phyloP scores from a whole-genome alignment of 64 coral and sea anemone genomes.

The Exaiptasia diaphana region DNA sequence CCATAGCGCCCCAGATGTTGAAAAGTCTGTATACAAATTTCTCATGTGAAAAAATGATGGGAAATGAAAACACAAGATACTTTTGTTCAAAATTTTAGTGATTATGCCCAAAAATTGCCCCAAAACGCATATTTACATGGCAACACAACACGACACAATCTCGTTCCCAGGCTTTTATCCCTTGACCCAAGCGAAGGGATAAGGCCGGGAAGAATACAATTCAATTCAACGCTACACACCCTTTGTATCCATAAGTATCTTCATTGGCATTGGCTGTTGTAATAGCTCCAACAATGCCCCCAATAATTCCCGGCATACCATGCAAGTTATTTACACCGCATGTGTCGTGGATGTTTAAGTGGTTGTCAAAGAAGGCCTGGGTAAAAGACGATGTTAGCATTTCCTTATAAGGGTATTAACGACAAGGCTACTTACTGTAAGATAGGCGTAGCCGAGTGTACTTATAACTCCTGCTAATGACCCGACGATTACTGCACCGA shows the following conservation, averaged over 20 bases:
- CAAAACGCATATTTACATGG: no score
- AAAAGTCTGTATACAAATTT: conserved; percentile 51
- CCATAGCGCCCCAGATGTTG: conserved; percentile 46
- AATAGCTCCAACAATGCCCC: conserved; percentile 71
- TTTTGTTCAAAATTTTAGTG: no score
- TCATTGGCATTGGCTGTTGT: conserved; percentile 47
- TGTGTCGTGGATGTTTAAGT: conserved; percentile 73
- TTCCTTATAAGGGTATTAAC: not conserved
- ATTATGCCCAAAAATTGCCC: no score
- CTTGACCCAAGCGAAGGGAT: not conserved
- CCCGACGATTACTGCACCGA: conserved; percentile 83
- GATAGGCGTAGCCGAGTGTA: conserved; percentile 70
- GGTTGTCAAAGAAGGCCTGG: conserved; percentile 67
- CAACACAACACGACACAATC: no score
- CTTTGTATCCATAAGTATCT: conserved; percentile 67
- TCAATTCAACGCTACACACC: not conserved
- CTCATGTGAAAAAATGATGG: not conserved
- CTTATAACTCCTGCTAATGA: conserved; percentile 66
- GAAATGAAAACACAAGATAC: no score
- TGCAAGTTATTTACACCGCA: conserved; percentile 91
- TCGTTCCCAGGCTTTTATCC: no score
- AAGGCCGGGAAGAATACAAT: not conserved
- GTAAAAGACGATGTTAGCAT: not conserved
- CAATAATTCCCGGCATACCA: conserved; percentile 85
- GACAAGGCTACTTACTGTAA: conserved; percentile 49